phyloP scores from a whole-genome alignment of 1,140 invertebrate species.

The Potamilus streckersoni region DNA sequence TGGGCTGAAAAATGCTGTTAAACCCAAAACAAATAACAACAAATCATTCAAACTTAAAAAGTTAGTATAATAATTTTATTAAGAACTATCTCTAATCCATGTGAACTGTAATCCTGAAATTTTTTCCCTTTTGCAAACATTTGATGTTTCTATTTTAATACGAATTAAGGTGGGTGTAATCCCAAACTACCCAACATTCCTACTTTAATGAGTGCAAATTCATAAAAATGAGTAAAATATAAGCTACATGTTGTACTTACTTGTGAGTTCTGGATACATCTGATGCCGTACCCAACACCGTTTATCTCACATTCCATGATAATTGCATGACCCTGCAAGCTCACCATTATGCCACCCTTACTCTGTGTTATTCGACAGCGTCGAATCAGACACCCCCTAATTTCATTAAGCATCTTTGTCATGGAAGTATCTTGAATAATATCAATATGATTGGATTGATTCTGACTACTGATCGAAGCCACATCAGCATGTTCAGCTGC shows the following conservation, averaged over 20 bases:
- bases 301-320: conserved; percentile 55
- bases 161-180: no score
- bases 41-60: no score
- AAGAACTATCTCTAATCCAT: no score
- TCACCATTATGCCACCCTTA: conserved; percentile 56
- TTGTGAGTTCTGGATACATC: conserved; percentile 45
- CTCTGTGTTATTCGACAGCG: conserved; percentile 55
- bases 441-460: conserved; percentile 41
- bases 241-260: conserved; percentile 17
- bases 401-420: conserved; percentile 36
- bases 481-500: conserved; percentile 39
- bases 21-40: no score
- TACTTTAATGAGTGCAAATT: no score
- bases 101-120: no score
- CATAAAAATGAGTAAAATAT: no score
- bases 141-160: no score
- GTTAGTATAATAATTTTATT: no score
- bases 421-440: conserved; percentile 41
- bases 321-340: conserved; percentile 54
- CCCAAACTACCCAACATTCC: no score
- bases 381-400: conserved; percentile 53
- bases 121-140: no score
- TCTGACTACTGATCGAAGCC: conserved; percentile 53
- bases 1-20: no score
- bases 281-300: conserved; percentile 43